These are phyloP conservation scores for Eulemur macaco DNA, from an alignment of 2,113 vertebrate species.

Conservation along the genomic window DNA sequence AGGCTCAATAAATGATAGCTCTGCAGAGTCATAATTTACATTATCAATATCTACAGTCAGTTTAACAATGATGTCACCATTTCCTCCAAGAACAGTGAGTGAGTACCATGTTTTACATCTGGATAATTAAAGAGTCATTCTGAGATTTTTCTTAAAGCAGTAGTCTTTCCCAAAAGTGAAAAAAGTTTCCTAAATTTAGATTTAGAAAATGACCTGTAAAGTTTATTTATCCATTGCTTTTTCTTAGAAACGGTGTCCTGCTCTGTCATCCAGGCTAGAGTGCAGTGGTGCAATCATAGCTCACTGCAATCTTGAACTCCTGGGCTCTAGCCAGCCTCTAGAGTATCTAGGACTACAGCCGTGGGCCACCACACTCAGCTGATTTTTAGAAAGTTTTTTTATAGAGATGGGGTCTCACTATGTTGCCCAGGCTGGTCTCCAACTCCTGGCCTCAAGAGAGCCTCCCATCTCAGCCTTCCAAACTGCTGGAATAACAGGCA, in stretches of 20 bases:
- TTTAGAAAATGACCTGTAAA: neutral
- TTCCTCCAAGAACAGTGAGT: constrained; percentile 38
- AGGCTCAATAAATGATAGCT: constrained; percentile 30
- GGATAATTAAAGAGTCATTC: constrained; percentile 37
- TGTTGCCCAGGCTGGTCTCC: too few species aligned
- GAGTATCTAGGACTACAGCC: too few species aligned
- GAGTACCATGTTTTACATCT: constrained; percentile 22
- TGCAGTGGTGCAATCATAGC: too few species aligned
- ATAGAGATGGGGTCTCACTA: too few species aligned
- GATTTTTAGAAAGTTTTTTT: too few species aligned
- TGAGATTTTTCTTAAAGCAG: constrained; percentile 49
- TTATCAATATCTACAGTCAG: constrained; percentile 15
- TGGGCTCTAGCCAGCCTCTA: too few species aligned
- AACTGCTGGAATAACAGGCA: too few species aligned
- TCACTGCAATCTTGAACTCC: neutral
- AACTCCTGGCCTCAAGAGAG: too few species aligned
- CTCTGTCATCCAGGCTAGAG: neutral
- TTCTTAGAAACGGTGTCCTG: neutral
- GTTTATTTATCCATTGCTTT: neutral
- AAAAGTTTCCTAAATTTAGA: constrained; percentile 21
- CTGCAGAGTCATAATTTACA: constrained; percentile 41
- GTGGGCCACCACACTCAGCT: too few species aligned
- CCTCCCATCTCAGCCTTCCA: too few species aligned
- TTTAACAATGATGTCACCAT: constrained; percentile 50
- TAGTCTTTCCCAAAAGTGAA: neutral